A percentile compares a stretch with the other conserved stretches of the same genome.
Evolutionary conservation across 2,797 vertebrate species (phyloP).

Genomic region (Tamandua tetradactyla): DNA sequence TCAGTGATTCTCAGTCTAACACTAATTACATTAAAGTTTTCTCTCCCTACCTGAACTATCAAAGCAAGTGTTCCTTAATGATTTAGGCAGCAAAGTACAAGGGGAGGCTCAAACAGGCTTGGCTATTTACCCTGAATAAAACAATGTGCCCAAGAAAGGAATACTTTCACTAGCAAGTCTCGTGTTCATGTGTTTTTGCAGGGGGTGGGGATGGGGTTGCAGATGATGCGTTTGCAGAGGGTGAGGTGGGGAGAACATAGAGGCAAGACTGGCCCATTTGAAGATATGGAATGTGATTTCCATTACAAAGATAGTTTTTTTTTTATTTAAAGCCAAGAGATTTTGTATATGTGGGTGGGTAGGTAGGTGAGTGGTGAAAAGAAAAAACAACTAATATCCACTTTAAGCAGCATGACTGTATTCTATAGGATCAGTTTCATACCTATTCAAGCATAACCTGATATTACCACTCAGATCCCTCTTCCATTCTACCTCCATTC

Average conservation of each 20-base stretch:
- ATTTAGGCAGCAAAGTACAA: not conserved
- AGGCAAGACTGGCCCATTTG: not conserved
- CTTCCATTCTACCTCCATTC: not conserved
- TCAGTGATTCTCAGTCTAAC: not conserved
- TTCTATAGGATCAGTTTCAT: not conserved
- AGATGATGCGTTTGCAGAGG: not conserved
- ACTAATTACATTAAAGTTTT: not conserved
- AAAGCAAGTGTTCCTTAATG: not conserved
- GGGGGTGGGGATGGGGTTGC: too few species aligned
- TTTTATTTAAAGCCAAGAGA: not conserved
- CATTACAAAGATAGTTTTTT: not conserved
- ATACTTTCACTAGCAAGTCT: too few species aligned
- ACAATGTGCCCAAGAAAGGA: not conserved
- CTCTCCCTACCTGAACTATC: not conserved
- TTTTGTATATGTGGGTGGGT: not conserved
- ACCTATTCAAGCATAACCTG: not conserved
- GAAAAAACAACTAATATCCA: not conserved
- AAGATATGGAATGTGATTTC: not conserved
- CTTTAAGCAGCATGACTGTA: not conserved
- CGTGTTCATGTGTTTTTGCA: too few species aligned
- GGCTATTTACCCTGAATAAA: not conserved
- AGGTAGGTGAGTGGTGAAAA: not conserved
- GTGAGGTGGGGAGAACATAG: not conserved
- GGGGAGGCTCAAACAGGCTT: not conserved
- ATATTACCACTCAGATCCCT: too few species aligned